Base-by-base conservation (phyloP, 1,140 invertebrate genomes). In the Plodia interpunctella region DNA sequence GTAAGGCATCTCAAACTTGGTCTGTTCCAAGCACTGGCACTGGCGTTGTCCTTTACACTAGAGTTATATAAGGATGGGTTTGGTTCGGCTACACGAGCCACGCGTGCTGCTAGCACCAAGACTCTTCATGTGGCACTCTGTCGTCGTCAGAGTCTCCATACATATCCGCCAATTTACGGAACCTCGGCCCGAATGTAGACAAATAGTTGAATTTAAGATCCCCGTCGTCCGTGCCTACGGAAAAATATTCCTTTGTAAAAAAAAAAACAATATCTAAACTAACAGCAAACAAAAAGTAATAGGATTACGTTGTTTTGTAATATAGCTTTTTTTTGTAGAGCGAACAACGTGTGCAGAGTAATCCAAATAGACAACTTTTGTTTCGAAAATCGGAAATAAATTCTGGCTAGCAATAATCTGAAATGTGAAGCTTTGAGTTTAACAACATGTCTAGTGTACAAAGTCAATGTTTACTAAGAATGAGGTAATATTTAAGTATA, bases 131-230 rank as follows among this genome's bases (percentile, higher is more conserved):
- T 11, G 93, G 93, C 52, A 92, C 92, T 57, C 93, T 91, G 52
- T 95, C 94, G 73, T 97, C 96, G 13, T 96, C 95, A 65, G 96
- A 95, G 76, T 97, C 96, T 13, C 96, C 97, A 85, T 99, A 99
- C 97, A 99, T 98, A 77, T 99, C 97, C 8, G 98, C 98, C 57
- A 99, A 91, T 79, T 98, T 98, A 68, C 97, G 94, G 92, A 99
- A 99, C 59, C 97, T 92, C 32, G 98, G 98, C 30, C 98, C 98
- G 90, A 98, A 99, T 76, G 97, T 97, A 25, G 97, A 98, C 68
- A 99, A 91, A 90, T 98, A 98, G 87, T 99, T 97, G 90, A 98
- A 99, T 80, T 99, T 98, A 66, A 98, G 93, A 90, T 98, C 97
- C 55, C 96, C 96, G 76, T 98, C 97, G 80, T 98, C 97, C 57